Percentiles rank a stretch among this genome's conserved stretches.
phyloP scores from a whole-genome alignment of 2,113 vertebrate species.

The Aleadryas rufinucha region DNA sequence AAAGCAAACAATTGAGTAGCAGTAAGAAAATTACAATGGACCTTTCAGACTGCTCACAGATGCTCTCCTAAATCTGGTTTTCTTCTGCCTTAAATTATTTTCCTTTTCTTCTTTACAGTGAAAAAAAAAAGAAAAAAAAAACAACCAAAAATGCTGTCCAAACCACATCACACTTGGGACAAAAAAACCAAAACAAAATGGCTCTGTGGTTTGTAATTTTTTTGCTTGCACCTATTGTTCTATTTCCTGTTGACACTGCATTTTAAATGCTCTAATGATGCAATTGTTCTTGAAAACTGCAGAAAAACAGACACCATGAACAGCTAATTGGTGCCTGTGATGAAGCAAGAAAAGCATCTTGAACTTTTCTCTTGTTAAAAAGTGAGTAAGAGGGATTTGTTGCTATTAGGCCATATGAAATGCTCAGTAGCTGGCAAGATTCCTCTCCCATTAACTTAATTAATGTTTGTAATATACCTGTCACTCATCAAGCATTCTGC shows the following conservation, averaged over 20 bases:
- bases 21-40: not conserved
- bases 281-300: constrained; percentile 69
- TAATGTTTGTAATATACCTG: not conserved
- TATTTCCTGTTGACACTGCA: constrained; percentile 66
- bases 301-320: constrained; percentile 46
- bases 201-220: not conserved
- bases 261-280: constrained; percentile 68
- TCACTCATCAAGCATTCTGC: not conserved
- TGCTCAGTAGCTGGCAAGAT: not conserved
- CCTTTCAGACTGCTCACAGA: not conserved
- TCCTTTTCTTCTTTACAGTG: not conserved
- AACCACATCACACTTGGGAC: not conserved
- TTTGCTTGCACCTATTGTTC: constrained; percentile 57
- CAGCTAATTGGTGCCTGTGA: constrained; percentile 60
- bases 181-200: constrained; percentile 17
- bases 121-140: not conserved
- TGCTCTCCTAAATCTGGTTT: not conserved
- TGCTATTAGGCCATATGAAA: constrained; percentile 14
- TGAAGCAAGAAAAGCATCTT: constrained; percentile 19
- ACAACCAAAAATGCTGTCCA: constrained; percentile 10
- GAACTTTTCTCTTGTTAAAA: not conserved
- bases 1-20: not conserved
- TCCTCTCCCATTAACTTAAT: constrained; percentile 27
- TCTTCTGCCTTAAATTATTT: not conserved
- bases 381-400: not conserved